Evolutionary conservation across 2,888 invertebrate genomes (phyloP).

Genomic region (Plutella xylostella): DNA sequence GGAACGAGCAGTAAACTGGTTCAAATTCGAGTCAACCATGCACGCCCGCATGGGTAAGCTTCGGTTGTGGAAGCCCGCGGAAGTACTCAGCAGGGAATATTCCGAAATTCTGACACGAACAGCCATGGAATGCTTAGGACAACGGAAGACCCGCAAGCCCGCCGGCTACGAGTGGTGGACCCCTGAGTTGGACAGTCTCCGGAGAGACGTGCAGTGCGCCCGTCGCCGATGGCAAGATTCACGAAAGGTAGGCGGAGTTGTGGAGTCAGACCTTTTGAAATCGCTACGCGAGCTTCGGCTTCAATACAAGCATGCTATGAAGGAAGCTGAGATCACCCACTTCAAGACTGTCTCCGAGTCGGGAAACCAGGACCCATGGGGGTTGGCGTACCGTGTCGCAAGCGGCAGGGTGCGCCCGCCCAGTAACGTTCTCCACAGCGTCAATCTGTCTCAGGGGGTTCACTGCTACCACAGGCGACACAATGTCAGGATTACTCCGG

Average conservation of each 20-base stretch:
- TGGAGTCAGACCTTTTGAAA: too few species aligned
- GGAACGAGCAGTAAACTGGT: constrained; percentile 3
- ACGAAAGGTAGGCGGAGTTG: not conserved
- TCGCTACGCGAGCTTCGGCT: too few species aligned
- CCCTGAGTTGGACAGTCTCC: not conserved
- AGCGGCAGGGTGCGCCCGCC: constrained; percentile 1
- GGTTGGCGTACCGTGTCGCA: constrained; percentile 16
- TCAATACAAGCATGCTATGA: too few species aligned
- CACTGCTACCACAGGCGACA: constrained; percentile 9
- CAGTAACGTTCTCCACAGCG: not conserved
- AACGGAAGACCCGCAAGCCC: not conserved
- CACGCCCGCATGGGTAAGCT: not conserved
- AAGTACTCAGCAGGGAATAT: not conserved
- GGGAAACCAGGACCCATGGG: constrained; percentile 18
- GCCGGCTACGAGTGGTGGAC: constrained; percentile 3
- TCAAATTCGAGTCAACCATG: not conserved
- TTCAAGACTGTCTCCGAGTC: constrained; percentile 9
- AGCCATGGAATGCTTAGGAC: not conserved
- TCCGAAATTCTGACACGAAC: not conserved
- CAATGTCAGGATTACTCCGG: constrained; percentile 16
- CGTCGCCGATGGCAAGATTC: not conserved
- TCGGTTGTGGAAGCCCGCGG: not conserved
- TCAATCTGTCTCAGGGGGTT: constrained; percentile 7
- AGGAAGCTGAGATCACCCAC: not conserved
- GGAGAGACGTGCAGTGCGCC: not conserved